Evolutionary conservation across 2,888 invertebrate species (phyloP).

Genomic region (Drosophila vallismaia): DNA sequence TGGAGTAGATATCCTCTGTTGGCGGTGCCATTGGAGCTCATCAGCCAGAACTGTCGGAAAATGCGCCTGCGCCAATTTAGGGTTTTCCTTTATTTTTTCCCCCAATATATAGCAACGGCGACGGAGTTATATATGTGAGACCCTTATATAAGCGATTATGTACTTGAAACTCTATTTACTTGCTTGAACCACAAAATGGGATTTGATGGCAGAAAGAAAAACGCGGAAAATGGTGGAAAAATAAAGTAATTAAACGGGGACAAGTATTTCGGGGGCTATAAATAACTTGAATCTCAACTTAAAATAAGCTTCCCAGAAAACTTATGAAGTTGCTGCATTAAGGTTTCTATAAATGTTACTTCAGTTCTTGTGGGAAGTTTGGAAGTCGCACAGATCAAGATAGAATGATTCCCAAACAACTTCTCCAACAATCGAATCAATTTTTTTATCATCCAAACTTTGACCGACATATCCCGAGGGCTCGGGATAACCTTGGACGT

Average conservation of each 20-base stretch:
- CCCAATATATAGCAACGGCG: slow-evolving; percentile 25
- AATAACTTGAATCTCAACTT: neutral
- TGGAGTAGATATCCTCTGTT: slow-evolving; percentile 38
- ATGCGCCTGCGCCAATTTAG: slow-evolving; percentile 73
- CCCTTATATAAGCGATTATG: slow-evolving; percentile 34
- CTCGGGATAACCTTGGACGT: slow-evolving; percentile 58
- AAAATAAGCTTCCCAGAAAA: neutral
- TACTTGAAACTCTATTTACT: slow-evolving; percentile 32
- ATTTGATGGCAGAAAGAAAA: slow-evolving; percentile 17
- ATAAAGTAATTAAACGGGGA: neutral
- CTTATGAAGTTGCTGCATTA: neutral
- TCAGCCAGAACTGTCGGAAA: slow-evolving; percentile 28
- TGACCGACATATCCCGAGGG: slow-evolving; percentile 14
- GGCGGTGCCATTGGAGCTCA: slow-evolving; percentile 73
- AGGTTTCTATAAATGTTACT: neutral
- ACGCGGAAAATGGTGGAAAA: slow-evolving; percentile 4
- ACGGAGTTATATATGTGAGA: slow-evolving; percentile 17
- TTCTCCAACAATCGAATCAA: neutral
- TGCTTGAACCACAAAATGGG: slow-evolving; percentile 16
- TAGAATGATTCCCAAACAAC: neutral
- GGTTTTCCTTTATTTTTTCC: slow-evolving; percentile 57
- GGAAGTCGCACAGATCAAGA: neutral
- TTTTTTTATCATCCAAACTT: slow-evolving; percentile 1
- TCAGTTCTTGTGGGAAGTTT: neutral
- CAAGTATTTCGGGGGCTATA: neutral